Conservation (phyloP, 30 jellyfish, hydroid and myxozoan genomes). For the Chrysaora quinquecirrha region DNA sequence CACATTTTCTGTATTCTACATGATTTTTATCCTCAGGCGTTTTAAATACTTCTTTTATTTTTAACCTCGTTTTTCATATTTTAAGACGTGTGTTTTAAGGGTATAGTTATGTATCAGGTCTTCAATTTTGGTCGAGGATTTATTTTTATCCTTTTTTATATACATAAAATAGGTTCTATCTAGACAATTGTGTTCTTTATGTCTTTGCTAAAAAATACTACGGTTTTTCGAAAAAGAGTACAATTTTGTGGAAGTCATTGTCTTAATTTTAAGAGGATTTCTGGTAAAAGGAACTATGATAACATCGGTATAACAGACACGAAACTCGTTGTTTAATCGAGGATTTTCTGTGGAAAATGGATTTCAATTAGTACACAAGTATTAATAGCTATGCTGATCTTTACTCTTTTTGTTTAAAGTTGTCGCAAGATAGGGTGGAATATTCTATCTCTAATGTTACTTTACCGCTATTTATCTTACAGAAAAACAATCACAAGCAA, state of each 20-base stretch:
- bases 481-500: constrained; percentile 65
- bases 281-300: not conserved
- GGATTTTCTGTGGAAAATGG: not conserved
- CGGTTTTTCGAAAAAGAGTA: too few species aligned
- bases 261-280: not conserved
- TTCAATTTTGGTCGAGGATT: too few species aligned
- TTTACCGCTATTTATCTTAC: constrained; percentile 59
- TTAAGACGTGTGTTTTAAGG: too few species aligned
- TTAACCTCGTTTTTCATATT: not conserved
- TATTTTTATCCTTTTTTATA: too few species aligned
- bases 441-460: not conserved
- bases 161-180: too few species aligned
- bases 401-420: constrained; percentile 7
- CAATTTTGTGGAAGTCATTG: too few species aligned
- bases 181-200: too few species aligned
- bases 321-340: not conserved
- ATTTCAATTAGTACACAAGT: not conserved
- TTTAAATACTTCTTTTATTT: not conserved
- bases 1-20: not conserved
- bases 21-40: not conserved
- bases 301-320: constrained; percentile 6
- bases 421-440: not conserved
- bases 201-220: too few species aligned
- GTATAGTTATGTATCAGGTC: too few species aligned
- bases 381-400: constrained; percentile 6